phyloP scores from a whole-genome alignment of 2,113 vertebrate genomes.

The Bucco capensis region DNA sequence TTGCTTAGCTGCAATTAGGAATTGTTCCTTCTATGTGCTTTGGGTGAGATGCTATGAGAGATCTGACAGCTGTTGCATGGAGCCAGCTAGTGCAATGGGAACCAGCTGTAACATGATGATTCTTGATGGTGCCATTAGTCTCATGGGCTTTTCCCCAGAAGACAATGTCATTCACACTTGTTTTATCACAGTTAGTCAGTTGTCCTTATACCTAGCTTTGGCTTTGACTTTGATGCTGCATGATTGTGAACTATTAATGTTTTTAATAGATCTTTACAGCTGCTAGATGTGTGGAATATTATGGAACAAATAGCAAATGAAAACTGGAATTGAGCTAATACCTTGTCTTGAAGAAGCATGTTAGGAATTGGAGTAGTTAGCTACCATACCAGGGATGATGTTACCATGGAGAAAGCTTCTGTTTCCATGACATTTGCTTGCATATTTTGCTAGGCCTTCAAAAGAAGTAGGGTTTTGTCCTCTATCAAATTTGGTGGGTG shows the following conservation, averaged over 20 bases:
- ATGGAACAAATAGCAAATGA: conserved; percentile 52
- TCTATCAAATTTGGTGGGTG: conserved; percentile 41
- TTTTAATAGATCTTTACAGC: conserved; percentile 58
- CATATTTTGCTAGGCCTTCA: conserved; percentile 71
- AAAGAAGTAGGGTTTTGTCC: conserved; percentile 62
- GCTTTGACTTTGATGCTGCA: conserved; percentile 39
- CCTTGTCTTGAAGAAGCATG: conserved; percentile 61
- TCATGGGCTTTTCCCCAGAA: not conserved
- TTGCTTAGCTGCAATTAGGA: not conserved
- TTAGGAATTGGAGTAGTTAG: conserved; percentile 62
- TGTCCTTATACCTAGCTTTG: conserved; percentile 2
- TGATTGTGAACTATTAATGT: conserved; percentile 58
- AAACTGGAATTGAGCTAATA: conserved; percentile 61
- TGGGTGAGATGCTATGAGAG: not conserved
- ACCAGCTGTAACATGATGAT: not conserved
- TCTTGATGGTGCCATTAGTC: conserved; percentile 5
- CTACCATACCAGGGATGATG: conserved; percentile 53
- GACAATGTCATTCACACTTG: not conserved
- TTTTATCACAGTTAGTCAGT: conserved; percentile 31
- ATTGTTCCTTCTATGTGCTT: not conserved
- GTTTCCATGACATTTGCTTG: conserved; percentile 81
- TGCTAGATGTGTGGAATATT: conserved; percentile 44
- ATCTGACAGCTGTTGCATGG: not conserved
- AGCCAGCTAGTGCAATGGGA: not conserved
- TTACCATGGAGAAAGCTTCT: conserved; percentile 79